Conservation (phyloP, 2,888 invertebrate species). For the Agonopterix heracliana region DNA sequence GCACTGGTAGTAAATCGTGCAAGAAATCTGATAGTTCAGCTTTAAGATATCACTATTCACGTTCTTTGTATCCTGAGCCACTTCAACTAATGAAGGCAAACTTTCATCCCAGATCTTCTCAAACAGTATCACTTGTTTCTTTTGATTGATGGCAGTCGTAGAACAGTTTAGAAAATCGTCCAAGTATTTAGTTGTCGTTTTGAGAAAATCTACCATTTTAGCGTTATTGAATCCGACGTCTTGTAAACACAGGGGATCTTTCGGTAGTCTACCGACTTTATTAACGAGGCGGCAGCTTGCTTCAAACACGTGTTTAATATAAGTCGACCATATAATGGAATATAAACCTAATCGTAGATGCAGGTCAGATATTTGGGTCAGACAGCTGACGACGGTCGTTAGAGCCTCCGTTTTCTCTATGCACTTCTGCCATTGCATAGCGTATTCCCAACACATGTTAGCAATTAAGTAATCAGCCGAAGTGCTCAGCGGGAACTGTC, state of each 20-base stretch:
- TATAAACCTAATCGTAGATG: conserved; percentile 86
- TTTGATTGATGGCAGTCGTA: conserved; percentile 46
- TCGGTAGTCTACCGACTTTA: conserved; percentile 89
- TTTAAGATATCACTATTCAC: conserved; percentile 86
- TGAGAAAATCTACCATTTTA: conserved; percentile 71
- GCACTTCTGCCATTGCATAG: conserved; percentile 90
- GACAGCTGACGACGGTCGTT: conserved; percentile 82
- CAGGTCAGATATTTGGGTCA: conserved; percentile 79
- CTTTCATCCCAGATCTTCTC: conserved; percentile 83
- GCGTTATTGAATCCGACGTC: conserved; percentile 83
- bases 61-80: conserved; percentile 85
- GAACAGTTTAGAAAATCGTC: conserved; percentile 58
- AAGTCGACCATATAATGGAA: conserved; percentile 91
- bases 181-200: conserved; percentile 64
- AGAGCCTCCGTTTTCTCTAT: conserved; percentile 80
- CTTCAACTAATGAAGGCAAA: conserved; percentile 82
- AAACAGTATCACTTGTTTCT: conserved; percentile 59
- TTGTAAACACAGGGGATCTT: conserved; percentile 88
- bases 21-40: conserved; percentile 87
- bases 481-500: conserved; percentile 91
- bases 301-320: conserved; percentile 88
- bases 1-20: conserved; percentile 86
- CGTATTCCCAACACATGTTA: conserved; percentile 95
- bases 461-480: conserved; percentile 86
- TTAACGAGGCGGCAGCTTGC: conserved; percentile 84